phyloP scores from a whole-genome alignment of 2,888 invertebrate species.

The Phalera bucephala region DNA sequence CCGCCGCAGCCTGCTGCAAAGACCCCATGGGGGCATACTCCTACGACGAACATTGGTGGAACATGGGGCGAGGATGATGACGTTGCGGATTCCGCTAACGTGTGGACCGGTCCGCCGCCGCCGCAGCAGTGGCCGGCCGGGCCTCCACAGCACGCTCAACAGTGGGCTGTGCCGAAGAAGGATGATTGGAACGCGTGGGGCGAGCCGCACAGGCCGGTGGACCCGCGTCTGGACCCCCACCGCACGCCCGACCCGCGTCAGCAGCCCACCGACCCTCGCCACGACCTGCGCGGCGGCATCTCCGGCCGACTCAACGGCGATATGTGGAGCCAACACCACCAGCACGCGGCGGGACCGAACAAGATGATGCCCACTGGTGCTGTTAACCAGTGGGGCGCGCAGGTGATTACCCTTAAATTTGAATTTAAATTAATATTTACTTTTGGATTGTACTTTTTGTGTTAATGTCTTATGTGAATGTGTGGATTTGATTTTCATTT shows the following conservation, averaged over 20 bases:
- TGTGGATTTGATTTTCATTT: too few relatives aligned
- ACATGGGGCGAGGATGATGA: constrained; percentile 98
- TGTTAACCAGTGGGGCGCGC: constrained; percentile 85
- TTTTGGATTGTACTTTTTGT: too few relatives aligned
- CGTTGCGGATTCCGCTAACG: constrained; percentile 90
- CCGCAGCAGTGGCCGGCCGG: constrained; percentile 86
- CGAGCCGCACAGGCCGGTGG: constrained; percentile 68
- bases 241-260: constrained; percentile 69
- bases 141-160: constrained; percentile 81
- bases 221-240: constrained; percentile 71
- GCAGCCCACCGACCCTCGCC: constrained; percentile 72
- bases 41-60: constrained; percentile 95
- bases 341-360: constrained; percentile 64
- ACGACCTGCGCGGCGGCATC: constrained; percentile 86
- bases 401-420: constrained; percentile 36
- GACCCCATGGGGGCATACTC: constrained; percentile 96
- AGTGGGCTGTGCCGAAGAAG: constrained; percentile 78
- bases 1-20: constrained; percentile 92
- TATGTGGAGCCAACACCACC: constrained; percentile 90
- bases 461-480: too few relatives aligned
- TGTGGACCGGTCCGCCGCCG: constrained; percentile 92
- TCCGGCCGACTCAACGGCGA: constrained; percentile 93
- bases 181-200: constrained; percentile 82
- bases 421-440: background rate
- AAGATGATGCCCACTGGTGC: constrained; percentile 78